These are phyloP conservation scores for Callorhinus ursinus DNA, from an alignment of 2,113 vertebrate species.

Conservation along the genomic window DNA sequence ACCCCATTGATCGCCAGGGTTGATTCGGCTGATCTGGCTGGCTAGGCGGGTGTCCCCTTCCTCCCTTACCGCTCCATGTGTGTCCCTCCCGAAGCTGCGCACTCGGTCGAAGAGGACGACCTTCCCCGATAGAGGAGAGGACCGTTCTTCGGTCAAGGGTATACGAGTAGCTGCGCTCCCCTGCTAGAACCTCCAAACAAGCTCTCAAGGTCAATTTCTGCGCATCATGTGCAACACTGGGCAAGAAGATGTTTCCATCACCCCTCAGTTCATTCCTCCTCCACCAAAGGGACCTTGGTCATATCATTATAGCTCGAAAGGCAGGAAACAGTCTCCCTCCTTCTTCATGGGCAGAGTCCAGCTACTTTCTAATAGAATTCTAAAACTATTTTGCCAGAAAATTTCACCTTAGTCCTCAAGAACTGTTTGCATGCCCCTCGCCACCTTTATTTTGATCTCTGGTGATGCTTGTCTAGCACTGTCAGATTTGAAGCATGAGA, in stretches of 20 bases:
- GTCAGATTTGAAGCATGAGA: background rate
- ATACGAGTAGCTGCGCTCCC: too few relatives aligned
- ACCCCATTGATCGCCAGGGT: too few relatives aligned
- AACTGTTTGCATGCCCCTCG: background rate
- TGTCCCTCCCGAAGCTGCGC: too few relatives aligned
- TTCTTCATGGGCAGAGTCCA: background rate
- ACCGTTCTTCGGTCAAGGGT: too few relatives aligned
- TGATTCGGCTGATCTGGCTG: too few relatives aligned
- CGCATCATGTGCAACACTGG: background rate
- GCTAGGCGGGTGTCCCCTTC: too few relatives aligned
- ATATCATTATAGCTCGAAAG: accelerated
- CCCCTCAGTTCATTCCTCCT: background rate
- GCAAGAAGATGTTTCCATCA: background rate
- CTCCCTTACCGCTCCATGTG: too few relatives aligned
- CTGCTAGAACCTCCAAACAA: too few relatives aligned
- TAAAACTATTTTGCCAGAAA: slow-evolving; percentile 36
- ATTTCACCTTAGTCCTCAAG: background rate
- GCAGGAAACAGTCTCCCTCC: background rate
- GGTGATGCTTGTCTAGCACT: slow-evolving; percentile 12
- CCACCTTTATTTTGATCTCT: background rate
- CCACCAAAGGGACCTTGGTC: background rate
- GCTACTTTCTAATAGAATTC: slow-evolving; percentile 9
- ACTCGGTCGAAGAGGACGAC: too few relatives aligned
- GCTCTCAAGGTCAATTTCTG: background rate
- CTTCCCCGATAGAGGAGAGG: too few relatives aligned